Percentiles rank a stretch among this genome's conserved stretches.
phyloP scores from a whole-genome alignment of 2,888 invertebrate species.

The Pristionchus mayeri region DNA sequence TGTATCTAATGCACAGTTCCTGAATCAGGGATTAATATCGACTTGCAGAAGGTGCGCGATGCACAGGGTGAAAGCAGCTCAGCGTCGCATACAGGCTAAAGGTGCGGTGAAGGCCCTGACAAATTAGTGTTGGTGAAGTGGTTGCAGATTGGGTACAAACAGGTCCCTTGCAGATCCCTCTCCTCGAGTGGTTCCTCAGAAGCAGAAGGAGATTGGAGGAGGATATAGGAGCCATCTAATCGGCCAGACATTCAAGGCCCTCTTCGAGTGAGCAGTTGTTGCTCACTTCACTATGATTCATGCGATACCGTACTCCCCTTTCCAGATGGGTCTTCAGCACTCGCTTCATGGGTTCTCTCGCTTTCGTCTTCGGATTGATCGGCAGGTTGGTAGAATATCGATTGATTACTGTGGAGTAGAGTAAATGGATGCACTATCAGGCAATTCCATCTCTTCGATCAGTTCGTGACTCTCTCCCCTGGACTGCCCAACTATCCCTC shows the following conservation, averaged over 20 bases:
- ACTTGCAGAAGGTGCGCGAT: neutral
- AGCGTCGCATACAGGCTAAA: neutral
- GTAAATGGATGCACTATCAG: neutral
- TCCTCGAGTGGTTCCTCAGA: too few species aligned
- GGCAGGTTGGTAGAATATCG: constrained; percentile 4
- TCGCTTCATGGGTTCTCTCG: neutral
- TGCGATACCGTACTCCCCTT: neutral
- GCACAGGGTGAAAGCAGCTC: neutral
- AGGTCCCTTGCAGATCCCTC: too few species aligned
- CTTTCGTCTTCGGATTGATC: neutral
- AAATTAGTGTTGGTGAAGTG: too few species aligned
- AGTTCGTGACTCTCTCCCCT: neutral
- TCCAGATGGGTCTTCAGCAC: neutral
- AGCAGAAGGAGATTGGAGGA: neutral
- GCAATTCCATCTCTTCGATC: neutral
- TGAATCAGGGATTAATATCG: neutral
- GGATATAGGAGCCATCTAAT: neutral
- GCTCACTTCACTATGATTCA: too few species aligned
- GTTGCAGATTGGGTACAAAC: too few species aligned
- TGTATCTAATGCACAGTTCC: neutral
- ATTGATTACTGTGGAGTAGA: neutral
- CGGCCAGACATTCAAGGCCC: too few species aligned
- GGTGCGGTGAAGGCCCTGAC: neutral
- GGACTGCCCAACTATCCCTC: neutral
- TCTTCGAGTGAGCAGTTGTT: too few species aligned